phyloP scores from a whole-genome alignment of 2,113 vertebrate genomes.

The Galemys pyrenaicus region DNA sequence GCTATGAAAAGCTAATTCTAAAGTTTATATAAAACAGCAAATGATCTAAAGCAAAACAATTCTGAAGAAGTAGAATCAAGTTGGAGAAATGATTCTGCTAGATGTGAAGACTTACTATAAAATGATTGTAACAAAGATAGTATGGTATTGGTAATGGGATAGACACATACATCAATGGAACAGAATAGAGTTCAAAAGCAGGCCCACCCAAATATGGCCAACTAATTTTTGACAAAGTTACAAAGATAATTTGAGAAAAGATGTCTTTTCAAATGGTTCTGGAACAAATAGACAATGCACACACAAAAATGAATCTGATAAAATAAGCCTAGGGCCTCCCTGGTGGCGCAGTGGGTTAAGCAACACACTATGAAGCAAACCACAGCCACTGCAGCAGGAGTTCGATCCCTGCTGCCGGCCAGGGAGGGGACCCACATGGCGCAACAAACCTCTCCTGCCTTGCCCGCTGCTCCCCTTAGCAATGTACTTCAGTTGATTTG shows the following conservation, averaged over 20 bases:
- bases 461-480: no score
- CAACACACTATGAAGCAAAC: no score
- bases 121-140: neutral
- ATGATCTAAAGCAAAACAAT: neutral
- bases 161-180: neutral
- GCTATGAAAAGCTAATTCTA: neutral
- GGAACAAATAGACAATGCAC: neutral
- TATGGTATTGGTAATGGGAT: neutral
- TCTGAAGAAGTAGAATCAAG: neutral
- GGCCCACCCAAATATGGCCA: neutral
- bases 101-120: neutral
- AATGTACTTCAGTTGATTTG: no score
- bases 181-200: neutral
- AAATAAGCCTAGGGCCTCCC: neutral
- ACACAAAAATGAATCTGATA: neutral
- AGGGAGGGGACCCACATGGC: no score
- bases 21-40: neutral
- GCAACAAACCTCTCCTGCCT: no score
- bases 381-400: no score
- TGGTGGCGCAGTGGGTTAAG: no score
- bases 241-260: neutral
- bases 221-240: neutral
- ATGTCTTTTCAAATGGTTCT: neutral
- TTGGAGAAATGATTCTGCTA: neutral
- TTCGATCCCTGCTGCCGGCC: no score